Conservation (phyloP, 2,113 vertebrate species). For the Herpailurus yagouaroundi region DNA sequence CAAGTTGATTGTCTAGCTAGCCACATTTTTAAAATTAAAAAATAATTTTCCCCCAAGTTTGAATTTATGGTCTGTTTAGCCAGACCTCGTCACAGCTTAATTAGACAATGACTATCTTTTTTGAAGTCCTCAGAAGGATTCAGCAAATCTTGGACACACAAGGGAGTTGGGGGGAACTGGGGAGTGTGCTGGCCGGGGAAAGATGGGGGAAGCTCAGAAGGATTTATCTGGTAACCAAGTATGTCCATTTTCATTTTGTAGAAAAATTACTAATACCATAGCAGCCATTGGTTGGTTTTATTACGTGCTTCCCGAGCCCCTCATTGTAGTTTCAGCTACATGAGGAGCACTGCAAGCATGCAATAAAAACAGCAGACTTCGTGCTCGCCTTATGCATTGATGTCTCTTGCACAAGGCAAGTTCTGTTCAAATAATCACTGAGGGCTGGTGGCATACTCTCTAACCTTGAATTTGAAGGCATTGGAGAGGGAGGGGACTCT, state of each 20-base stretch:
- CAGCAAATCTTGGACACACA: background rate
- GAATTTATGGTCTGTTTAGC: slow-evolving; percentile 78
- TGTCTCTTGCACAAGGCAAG: slow-evolving; percentile 75
- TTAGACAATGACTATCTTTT: slow-evolving; percentile 76
- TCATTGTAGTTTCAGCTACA: slow-evolving; percentile 81
- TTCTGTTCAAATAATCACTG: slow-evolving; percentile 78
- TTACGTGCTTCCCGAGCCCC: slow-evolving; percentile 81
- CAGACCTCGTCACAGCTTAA: slow-evolving; percentile 73
- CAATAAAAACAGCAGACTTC: slow-evolving; percentile 81
- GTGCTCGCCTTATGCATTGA: slow-evolving; percentile 71
- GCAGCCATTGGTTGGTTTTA: slow-evolving; percentile 82
- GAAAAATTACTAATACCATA: slow-evolving; percentile 81
- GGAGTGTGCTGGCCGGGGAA: background rate
- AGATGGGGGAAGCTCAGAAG: slow-evolving; percentile 61
- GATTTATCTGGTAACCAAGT: slow-evolving; percentile 76
- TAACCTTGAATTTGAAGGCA: slow-evolving; percentile 61
- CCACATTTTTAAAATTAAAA: slow-evolving; percentile 78
- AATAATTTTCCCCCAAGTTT: slow-evolving; percentile 55
- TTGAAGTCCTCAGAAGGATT: slow-evolving; percentile 69
- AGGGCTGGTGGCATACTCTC: slow-evolving; percentile 65
- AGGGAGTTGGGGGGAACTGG: background rate
- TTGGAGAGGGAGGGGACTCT: slow-evolving; percentile 49
- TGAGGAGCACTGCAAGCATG: slow-evolving; percentile 79
- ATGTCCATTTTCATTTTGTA: slow-evolving; percentile 81
- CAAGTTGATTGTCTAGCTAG: slow-evolving; percentile 85